A percentile compares a stretch with the other conserved stretches of the same genome.
Evolutionary conservation across 2,797 vertebrate genomes (phyloP).

Genomic region (Gorsachius magnificus): DNA sequence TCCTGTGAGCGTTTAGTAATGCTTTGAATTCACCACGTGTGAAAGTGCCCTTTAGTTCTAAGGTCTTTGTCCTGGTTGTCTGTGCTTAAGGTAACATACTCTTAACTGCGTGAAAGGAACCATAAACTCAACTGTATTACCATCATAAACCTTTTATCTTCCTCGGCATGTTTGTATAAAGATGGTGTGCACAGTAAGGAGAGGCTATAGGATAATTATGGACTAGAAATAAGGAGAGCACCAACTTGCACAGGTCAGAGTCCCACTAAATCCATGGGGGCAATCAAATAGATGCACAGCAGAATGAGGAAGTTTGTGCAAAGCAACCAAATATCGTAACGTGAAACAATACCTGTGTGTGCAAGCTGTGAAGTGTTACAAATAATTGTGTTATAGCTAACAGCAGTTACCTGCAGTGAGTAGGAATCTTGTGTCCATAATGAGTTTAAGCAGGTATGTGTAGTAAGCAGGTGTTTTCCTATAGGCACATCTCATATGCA

Average conservation of each 20-base stretch:
- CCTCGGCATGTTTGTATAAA: background rate
- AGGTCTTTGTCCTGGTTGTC: background rate
- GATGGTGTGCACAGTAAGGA: background rate
- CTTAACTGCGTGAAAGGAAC: background rate
- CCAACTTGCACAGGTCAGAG: background rate
- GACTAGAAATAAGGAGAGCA: background rate
- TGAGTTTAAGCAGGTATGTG: conserved; percentile 51
- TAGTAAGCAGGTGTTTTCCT: conserved; percentile 65
- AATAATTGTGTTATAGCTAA: background rate
- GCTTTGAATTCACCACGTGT: background rate
- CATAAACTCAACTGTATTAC: background rate
- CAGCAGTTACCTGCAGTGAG: background rate
- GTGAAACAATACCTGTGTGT: background rate
- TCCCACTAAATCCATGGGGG: accelerated
- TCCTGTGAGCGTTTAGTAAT: background rate
- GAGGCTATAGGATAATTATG: background rate
- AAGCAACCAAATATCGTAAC: background rate
- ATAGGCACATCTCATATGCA: conserved; percentile 57
- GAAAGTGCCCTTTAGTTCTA: background rate
- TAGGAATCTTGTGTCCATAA: background rate
- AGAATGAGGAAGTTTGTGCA: background rate
- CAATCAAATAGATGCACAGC: background rate
- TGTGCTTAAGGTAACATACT: background rate
- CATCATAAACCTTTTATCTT: conserved; percentile 9
- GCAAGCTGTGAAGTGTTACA: background rate